Conservation (phyloP, 2,888 invertebrate genomes). For the Drosophila buzzatii region DNA sequence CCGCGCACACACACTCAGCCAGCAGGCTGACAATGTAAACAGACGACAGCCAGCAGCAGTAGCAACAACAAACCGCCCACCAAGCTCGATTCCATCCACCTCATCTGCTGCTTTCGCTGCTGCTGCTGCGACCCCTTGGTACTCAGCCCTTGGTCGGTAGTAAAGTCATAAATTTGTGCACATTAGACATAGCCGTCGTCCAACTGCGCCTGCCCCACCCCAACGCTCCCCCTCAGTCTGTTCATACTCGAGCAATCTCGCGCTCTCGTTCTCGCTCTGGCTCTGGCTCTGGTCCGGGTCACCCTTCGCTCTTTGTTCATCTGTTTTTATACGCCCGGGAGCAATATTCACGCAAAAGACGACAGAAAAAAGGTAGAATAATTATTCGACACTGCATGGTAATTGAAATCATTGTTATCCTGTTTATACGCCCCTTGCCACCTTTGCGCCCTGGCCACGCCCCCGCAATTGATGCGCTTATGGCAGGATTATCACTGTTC, state of each 20-base stretch:
- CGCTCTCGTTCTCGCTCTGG: background rate
- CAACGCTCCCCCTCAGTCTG: background rate
- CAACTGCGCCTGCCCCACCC: constrained; percentile 11
- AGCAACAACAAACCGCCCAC: constrained; percentile 62
- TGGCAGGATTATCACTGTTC: constrained; percentile 76
- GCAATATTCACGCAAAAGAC: constrained; percentile 82
- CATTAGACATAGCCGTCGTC: constrained; percentile 81
- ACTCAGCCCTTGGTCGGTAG: constrained; percentile 45
- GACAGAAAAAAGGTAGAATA: constrained; percentile 80
- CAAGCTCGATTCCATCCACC: constrained; percentile 6
- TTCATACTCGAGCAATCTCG: background rate
- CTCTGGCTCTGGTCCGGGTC: background rate
- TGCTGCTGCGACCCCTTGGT: constrained; percentile 15
- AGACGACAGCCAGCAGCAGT: constrained; percentile 42
- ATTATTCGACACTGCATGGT: constrained; percentile 82
- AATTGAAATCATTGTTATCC: constrained; percentile 83
- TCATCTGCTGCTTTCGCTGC: background rate
- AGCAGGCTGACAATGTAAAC: constrained; percentile 68
- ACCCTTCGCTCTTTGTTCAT: constrained; percentile 58
- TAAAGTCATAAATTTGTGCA: constrained; percentile 83
- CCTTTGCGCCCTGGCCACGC: constrained; percentile 3
- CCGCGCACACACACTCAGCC: background rate
- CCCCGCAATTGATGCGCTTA: constrained; percentile 59
- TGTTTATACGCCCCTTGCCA: constrained; percentile 45
- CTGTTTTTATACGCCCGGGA: constrained; percentile 84